These are phyloP conservation scores for Drosophila yooni DNA, from an alignment of 2,888 invertebrate genomes.

Conservation along the genomic window DNA sequence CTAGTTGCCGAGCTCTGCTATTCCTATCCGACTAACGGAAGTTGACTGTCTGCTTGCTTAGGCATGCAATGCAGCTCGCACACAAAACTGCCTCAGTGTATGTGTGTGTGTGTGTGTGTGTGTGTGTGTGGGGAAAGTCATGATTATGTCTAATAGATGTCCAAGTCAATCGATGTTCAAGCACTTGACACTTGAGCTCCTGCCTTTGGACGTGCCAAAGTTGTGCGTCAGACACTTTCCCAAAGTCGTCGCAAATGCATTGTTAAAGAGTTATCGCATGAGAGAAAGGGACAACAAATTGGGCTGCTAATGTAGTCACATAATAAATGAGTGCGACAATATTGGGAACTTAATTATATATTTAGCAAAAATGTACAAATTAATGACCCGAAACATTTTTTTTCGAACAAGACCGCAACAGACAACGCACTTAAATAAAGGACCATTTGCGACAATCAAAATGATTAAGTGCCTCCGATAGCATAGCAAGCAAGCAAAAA, in stretches of 20 bases:
- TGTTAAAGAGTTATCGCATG: constrained; percentile 1
- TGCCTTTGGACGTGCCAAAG: constrained; percentile 53
- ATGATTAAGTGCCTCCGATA: constrained; percentile 71
- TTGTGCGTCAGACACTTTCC: constrained; percentile 18
- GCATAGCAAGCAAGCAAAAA: neutral
- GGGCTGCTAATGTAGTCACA: constrained; percentile 10
- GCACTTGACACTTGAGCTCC: constrained; percentile 74
- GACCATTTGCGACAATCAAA: constrained; percentile 76
- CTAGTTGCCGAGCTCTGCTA: constrained; percentile 28
- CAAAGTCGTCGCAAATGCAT: constrained; percentile 15
- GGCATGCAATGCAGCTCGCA: constrained; percentile 65
- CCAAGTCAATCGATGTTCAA: constrained; percentile 82
- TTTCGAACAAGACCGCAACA: constrained; percentile 19
- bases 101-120: constrained; percentile 24
- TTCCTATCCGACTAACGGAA: constrained; percentile 54
- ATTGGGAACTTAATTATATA: constrained; percentile 68
- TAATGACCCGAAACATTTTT: constrained; percentile 66
- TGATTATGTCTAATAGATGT: constrained; percentile 84
- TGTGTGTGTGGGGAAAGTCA: constrained; percentile 49
- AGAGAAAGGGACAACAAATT: neutral
- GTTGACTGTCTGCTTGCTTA: constrained; percentile 68
- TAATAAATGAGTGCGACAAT: constrained; percentile 56
- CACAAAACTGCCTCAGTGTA: constrained; percentile 13
- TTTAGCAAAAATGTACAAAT: constrained; percentile 65
- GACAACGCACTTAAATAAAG: constrained; percentile 52